Evolutionary conservation across 2,888 invertebrate species (phyloP).

Genomic region (Quadriops clusia): DNA sequence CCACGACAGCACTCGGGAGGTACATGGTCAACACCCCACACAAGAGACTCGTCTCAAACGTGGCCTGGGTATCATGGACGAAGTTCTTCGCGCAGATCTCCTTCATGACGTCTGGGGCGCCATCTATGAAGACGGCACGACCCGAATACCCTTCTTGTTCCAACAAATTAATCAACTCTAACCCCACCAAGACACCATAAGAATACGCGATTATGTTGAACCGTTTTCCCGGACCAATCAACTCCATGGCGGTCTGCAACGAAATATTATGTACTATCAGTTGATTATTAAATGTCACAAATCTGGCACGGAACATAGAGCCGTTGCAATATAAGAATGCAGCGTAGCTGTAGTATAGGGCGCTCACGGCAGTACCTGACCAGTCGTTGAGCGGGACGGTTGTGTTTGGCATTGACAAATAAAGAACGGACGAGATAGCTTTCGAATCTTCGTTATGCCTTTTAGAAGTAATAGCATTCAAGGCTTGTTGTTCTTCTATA

Average conservation of each 20-base stretch:
- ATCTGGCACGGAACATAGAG: too few relatives aligned
- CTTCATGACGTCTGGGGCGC: conserved; percentile 55
- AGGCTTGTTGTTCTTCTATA: too few relatives aligned
- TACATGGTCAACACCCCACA: conserved; percentile 38
- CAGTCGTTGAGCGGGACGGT: too few relatives aligned
- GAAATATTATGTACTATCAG: too few relatives aligned
- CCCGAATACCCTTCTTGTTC: conserved; percentile 50
- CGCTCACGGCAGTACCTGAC: too few relatives aligned
- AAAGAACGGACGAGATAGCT: too few relatives aligned
- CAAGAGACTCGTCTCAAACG: conserved; percentile 43
- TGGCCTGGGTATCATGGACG: conserved; percentile 33
- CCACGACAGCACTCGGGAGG: conserved; percentile 12
- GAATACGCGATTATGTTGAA: conserved; percentile 77
- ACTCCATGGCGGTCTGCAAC: neutral
- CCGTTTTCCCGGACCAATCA: conserved; percentile 41
- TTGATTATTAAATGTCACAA: too few relatives aligned
- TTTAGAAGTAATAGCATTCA: too few relatives aligned
- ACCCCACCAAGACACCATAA: conserved; percentile 62
- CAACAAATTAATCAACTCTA: conserved; percentile 61
- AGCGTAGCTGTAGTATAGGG: too few relatives aligned
- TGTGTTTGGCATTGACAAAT: too few relatives aligned
- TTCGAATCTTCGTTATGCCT: too few relatives aligned
- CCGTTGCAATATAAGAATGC: too few relatives aligned
- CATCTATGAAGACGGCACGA: conserved; percentile 62
- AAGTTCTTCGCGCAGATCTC: conserved; percentile 38